These are phyloP conservation scores for Protosalanx chinensis DNA, from an alignment of 2,797 vertebrate genomes.

Conservation along the genomic window DNA sequence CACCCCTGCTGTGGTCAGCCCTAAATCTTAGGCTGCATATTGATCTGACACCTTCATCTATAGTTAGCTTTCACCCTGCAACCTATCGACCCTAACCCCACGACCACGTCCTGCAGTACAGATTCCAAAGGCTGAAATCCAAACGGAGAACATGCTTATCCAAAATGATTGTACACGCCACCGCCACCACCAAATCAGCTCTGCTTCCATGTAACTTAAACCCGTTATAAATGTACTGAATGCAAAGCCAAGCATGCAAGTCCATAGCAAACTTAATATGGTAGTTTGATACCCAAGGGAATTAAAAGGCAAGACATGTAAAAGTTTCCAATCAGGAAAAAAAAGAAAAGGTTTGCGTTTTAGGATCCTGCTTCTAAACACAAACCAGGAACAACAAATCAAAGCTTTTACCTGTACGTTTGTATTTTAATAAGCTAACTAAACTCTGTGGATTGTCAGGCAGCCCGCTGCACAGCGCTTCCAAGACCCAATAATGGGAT, in stretches of 20 bases:
- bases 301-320: constrained; percentile 33
- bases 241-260: constrained; percentile 3
- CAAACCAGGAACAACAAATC: not conserved
- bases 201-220: constrained; percentile 34
- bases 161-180: constrained; percentile 50
- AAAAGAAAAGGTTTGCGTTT: not conserved
- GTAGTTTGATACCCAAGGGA: constrained; percentile 31
- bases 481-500: constrained; percentile 11
- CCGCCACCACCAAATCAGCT: constrained; percentile 34
- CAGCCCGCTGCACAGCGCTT: constrained; percentile 11
- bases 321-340: constrained; percentile 11
- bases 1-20: constrained; percentile 26
- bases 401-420: not conserved
- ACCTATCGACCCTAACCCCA: constrained; percentile 54
- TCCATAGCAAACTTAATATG: constrained; percentile 30
- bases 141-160: constrained; percentile 55
- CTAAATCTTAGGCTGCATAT: constrained; percentile 52
- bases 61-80: constrained; percentile 65
- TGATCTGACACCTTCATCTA: constrained; percentile 65
- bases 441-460: not conserved
- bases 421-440: not conserved
- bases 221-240: constrained; percentile 25
- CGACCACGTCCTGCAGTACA: constrained; percentile 42
- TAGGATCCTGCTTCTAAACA: not conserved
- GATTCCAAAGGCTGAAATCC: constrained; percentile 64